These are phyloP conservation scores for Eulemur albifrons DNA, from an alignment of 2,797 vertebrate genomes.

Conservation along the genomic window DNA sequence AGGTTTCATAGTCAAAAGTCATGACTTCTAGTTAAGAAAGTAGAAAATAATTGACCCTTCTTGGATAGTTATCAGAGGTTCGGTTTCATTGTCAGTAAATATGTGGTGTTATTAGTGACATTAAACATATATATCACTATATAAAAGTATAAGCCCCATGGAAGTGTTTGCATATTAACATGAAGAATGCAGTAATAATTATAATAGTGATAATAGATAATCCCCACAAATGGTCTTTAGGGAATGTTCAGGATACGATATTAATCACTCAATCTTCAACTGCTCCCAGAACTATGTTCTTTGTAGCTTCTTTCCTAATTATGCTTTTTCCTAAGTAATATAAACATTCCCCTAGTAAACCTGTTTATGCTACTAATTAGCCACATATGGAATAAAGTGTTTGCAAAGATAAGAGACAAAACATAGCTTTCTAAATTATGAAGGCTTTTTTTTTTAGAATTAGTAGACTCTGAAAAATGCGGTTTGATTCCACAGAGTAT, in stretches of 20 bases:
- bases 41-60: neutral
- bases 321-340: neutral
- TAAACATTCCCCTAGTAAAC: neutral
- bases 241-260: neutral
- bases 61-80: neutral
- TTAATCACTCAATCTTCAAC: neutral
- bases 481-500: neutral
- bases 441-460: neutral
- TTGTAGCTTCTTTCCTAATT: neutral
- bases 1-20: neutral
- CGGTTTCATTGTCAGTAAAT: neutral
- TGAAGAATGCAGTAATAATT: neutral
- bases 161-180: neutral
- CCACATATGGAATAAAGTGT: constrained; percentile 45
- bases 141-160: neutral
- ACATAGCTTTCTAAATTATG: neutral
- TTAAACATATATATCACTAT: neutral
- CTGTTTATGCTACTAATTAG: constrained; percentile 38
- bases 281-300: neutral
- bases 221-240: neutral
- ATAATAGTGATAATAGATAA: neutral
- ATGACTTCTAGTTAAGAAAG: neutral
- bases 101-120: neutral
- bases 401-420: neutral
- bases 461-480: neutral